These are phyloP conservation scores for Symphodus melops DNA, from an alignment of 2,113 vertebrate species.

Conservation along the genomic window DNA sequence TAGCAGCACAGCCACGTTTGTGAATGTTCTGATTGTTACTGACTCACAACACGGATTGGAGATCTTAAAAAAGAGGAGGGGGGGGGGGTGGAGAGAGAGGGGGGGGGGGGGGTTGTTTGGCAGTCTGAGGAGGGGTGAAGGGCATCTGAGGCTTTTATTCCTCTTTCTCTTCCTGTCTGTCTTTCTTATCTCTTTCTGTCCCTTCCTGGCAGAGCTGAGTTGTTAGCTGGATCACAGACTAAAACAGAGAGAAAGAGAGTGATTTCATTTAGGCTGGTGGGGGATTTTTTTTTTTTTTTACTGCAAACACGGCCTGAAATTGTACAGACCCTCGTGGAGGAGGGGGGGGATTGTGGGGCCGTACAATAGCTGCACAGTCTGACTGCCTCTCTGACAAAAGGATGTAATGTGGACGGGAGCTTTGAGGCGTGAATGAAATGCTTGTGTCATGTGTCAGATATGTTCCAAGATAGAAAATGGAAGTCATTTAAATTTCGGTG, in stretches of 20 bases:
- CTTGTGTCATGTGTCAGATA: conserved; percentile 67
- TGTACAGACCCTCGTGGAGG: conserved; percentile 48
- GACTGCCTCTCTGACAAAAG: conserved; percentile 61
- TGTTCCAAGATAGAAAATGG: conserved; percentile 62
- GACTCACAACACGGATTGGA: conserved; percentile 47
- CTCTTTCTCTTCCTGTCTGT: conserved; percentile 50
- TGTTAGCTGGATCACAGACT: conserved; percentile 64
- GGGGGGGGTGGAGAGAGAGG: background rate
- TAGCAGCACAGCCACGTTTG: conserved; percentile 47
- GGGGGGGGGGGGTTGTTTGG: background rate
- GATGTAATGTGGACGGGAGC: conserved; percentile 63
- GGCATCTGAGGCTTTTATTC: conserved; percentile 58
- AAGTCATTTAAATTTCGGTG: conserved; percentile 55
- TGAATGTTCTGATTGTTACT: conserved; percentile 74
- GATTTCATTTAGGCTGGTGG: conserved; percentile 67
- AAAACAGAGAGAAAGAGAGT: conserved; percentile 48
- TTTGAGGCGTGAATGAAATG: conserved; percentile 63
- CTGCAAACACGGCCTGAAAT: conserved; percentile 58
- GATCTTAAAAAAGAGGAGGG: conserved; percentile 11
- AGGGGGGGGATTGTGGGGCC: background rate
- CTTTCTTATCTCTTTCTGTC: conserved; percentile 66
- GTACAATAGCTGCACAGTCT: conserved; percentile 68
- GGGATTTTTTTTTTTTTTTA: too few species aligned
- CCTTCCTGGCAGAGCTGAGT: conserved; percentile 61
- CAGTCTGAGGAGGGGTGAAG: conserved; percentile 35